Base-by-base conservation (phyloP, 2,888 invertebrate species). In the Alloplasta piceator region DNA sequence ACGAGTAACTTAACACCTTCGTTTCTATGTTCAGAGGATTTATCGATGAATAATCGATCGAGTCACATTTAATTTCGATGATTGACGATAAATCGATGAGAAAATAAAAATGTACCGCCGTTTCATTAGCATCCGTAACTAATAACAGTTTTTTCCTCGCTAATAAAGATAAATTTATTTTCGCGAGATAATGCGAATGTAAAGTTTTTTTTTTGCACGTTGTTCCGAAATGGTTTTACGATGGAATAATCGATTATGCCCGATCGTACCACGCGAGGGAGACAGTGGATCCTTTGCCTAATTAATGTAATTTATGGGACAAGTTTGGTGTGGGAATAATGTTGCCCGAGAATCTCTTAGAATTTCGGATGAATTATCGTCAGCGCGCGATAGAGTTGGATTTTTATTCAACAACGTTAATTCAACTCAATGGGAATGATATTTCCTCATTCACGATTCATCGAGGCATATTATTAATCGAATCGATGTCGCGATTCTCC, bases 401-500 rank as follows among this genome's bases (percentile, higher is more conserved):
- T 71, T 63, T 63, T 55, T 73, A 73, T 63, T 73, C 72, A 41
- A 16, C 72, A 41, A 16, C 55, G 50, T 14, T 63, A 63, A 73
- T 73, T 63, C 16, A 39, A 63, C 48, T 73, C 55, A 63, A 73
- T 73, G 46, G 63, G 46, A 52, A 72, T 63, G 52, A 72, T 72
- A 72, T 61, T 72, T 12, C 36, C 72, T 72, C 72, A 52, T 72
- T 72, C 61, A 26, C 61, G 72, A 72, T 72, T 72, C 72, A 36
- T 61, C 61, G 72, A 52, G 52, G 72, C 12, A 63, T 73, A 73
- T 63, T 73, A 73, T 73, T 73, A 73, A 73, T 63, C 63, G 72
- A 73, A 64, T 64, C 63, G 72, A 64, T 73, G 72, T 46, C 46
- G 50, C 63, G 46, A 50, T 48, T 26, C 26, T 26, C 26, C 26